Percentiles rank a stretch among this genome's conserved stretches.
These are phyloP conservation scores for Liodrosophila aerea DNA, from an alignment of 2,888 invertebrate genomes.

Conservation along the genomic window DNA sequence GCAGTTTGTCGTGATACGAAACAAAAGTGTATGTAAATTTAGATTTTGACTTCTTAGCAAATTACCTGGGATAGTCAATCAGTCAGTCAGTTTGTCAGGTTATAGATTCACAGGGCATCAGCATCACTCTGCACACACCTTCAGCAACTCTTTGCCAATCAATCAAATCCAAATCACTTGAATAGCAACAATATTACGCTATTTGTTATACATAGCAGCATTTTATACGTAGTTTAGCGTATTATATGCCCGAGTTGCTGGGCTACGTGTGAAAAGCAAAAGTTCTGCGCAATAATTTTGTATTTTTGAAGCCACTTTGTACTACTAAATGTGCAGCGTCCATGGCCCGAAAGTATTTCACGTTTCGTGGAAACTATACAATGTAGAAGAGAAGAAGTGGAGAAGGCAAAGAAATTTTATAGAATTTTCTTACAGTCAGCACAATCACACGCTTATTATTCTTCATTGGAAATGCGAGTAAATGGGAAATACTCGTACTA, in stretches of 20 bases:
- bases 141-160: background rate
- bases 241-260: conserved; percentile 11
- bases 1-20: too few species aligned
- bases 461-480: conserved; percentile 22
- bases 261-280: conserved; percentile 43
- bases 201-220: conserved; percentile 4
- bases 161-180: conserved; percentile 44
- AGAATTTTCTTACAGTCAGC: conserved; percentile 18
- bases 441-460: conserved; percentile 23
- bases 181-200: conserved; percentile 26
- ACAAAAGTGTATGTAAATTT: too few species aligned
- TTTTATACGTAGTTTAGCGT: conserved; percentile 5
- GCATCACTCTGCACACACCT: background rate
- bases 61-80: too few species aligned
- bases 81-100: too few species aligned
- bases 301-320: conserved; percentile 20
- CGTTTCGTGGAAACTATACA: conserved; percentile 33
- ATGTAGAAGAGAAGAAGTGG: background rate
- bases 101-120: background rate
- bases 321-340: conserved; percentile 30
- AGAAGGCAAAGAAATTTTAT: background rate
- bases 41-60: too few species aligned
- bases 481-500: conserved; percentile 5
- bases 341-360: conserved; percentile 13
- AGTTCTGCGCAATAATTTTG: conserved; percentile 20